A percentile compares a stretch with the other conserved stretches of the same genome.
Evolutionary conservation across 1,140 invertebrate genomes (phyloP).

Genomic region (Metaphire vulgaris): DNA sequence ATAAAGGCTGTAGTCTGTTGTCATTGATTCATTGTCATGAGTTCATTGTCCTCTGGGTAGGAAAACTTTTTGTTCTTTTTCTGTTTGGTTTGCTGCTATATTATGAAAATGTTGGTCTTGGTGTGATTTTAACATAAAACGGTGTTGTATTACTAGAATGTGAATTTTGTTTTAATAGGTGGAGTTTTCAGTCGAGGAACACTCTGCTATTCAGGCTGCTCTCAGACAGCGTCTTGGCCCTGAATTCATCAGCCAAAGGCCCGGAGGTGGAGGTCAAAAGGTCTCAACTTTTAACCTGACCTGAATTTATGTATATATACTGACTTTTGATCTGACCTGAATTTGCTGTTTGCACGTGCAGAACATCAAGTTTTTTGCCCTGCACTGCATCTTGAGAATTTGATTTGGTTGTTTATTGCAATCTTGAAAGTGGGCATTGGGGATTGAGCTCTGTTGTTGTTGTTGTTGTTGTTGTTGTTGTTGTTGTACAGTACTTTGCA

Average conservation of each 20-base stretch:
- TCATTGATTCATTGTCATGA: no score
- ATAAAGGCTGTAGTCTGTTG: no score
- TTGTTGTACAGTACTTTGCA: no score
- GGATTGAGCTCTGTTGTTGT: background rate
- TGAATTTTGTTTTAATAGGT: no score
- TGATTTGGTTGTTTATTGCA: background rate
- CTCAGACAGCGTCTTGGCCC: constrained; percentile 51
- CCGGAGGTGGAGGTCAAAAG: constrained; percentile 52
- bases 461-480: no score
- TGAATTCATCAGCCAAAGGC: constrained; percentile 52
- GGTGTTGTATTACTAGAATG: no score
- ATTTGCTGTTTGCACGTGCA: background rate
- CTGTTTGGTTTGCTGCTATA: no score
- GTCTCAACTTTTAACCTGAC: constrained; percentile 29
- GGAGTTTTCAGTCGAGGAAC: constrained; percentile 44
- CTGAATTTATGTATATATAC: background rate
- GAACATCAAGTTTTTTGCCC: background rate
- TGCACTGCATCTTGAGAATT: background rate
- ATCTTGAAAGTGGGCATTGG: background rate
- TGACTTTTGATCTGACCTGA: background rate
- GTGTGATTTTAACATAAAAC: no score
- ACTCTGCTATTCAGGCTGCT: constrained; percentile 44
- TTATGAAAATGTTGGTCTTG: no score
- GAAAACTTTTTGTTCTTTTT: no score
- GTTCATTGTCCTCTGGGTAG: no score